Evolutionary conservation across 2,888 invertebrate genomes (phyloP), one percentile per base, ranked within the genome.

Genomic region (Polyommatus iphigenia): DNA sequence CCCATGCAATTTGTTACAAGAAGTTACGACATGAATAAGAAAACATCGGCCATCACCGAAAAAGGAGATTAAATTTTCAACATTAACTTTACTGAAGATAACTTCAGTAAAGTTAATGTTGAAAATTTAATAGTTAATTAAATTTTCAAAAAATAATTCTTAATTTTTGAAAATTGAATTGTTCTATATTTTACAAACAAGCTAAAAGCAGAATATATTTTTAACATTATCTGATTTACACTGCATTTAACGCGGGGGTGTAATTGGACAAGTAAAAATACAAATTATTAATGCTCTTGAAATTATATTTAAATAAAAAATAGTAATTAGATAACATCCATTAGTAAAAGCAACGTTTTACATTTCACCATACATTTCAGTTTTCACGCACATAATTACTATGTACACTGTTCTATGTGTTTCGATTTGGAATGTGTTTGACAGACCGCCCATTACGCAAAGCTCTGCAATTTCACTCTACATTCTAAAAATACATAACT

Each of bases 271-370:
- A 62, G 62, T 24, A 62, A 62, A 54, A 77, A 77, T 20, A 71
- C 29, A 18, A 54, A 57, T 32, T 1, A 71, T 46, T 20, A 71
- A 54, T 71, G 71, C 32, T 77, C 3, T 71, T 71, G 32, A 50
- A 77, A 71, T 77, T 71, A 46, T 77, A 77, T 77, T 77, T 54
- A 50, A 77, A 77, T 71, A 71, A 71, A 76, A 77, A 76, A 76
- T 76, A 20, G 7, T 15, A 50, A 50, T 4, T 15, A 50, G 41
- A 62, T 41, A 24, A 76, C 59, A 76, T 46, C 67, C 15, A 57
- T 54, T 54, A 76, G 32, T 32, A 18, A 32, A 20, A 62, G 20
- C 24, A 73, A 20, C 4, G 73, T 41, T 41, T 20, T 24, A 46
- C 24, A 46, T 24, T 73, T 50, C 73, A 50, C n/a, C 2, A n/a